Evolutionary conservation across 2,797 vertebrate species (phyloP), one percentile per base, ranked within the genome.

Genomic region (Clarias fuscus): DNA sequence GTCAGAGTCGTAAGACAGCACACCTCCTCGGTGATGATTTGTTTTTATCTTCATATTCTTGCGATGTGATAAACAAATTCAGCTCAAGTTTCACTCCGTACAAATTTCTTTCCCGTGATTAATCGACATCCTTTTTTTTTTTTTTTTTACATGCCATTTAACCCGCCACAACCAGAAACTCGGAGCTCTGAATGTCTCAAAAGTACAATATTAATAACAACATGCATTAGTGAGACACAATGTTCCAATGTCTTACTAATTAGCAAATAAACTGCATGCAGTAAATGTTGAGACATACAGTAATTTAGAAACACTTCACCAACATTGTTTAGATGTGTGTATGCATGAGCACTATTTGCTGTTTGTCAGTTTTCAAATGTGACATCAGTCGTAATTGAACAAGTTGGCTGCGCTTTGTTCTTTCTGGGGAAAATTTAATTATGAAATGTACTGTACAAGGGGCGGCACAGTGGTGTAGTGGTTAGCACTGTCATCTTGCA

Each of bases 161-260:
- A 43, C 40, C 43, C 13, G n/a, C 13, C 7, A 48, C 40, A 15
- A 53, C 43, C 24, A 53, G 71, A 22, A 43, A 13, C 4, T 43
- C 37, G 4, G 40, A 22, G 33, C 18, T 40, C 18, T 2, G 22
- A 40, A 71, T 2, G 33, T 22, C 18, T 71, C 33, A 70, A 20
- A 48, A 73, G 0, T 48, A 43, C 40, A 73, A 73, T 48, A 48
- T 72, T n/a, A 72, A 72, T 43, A 72, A 24, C 11, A 72, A 24
- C 11, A 70, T 37, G 37, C 70, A 72, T 72, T 72, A 72, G 70
- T 72, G 70, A 72, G 24, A 20, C 70, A 48, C 43, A 72, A 43
- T 72, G 70, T 48, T 20, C 37, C 40, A 72, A 72, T 43, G 70
- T 72, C 68, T 37, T 71, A 40, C 70, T 40, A 72, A n/a, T 72